Percentiles rank a stretch among this genome's conserved stretches.
Evolutionary conservation across 2,113 vertebrate genomes (phyloP).

Genomic region (Calypte anna): DNA sequence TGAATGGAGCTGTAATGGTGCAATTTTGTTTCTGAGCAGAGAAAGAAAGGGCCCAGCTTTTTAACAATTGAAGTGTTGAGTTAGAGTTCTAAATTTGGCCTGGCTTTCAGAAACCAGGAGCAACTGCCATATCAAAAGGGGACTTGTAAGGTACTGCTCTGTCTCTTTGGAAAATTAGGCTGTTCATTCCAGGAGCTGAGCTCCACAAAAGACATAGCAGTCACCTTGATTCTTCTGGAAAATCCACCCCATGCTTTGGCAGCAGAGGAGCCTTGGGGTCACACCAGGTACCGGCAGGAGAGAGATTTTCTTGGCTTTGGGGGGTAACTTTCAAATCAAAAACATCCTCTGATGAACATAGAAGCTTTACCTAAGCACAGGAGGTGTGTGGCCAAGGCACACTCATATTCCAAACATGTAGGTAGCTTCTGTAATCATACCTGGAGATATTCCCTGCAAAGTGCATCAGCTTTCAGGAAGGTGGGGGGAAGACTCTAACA

Average conservation of each 20-base stretch:
- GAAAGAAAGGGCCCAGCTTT: background rate
- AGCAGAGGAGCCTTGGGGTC: accelerated
- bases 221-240: background rate
- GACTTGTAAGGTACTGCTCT: background rate
- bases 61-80: background rate
- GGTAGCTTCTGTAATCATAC: background rate
- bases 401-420: accelerated
- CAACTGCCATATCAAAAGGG: background rate
- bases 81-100: background rate
- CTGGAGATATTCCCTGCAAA: background rate
- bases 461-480: background rate
- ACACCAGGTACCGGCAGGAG: accelerated
- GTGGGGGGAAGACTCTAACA: background rate
- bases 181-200: background rate
- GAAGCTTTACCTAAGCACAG: background rate
- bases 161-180: background rate
- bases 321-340: background rate
- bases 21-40: background rate
- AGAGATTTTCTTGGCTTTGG: background rate
- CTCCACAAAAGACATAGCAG: background rate
- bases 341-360: too few species aligned
- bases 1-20: background rate
- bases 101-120: background rate
- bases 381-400: background rate
- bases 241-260: accelerated